Evolutionary conservation across 2,888 invertebrate species (phyloP).

Genomic region (Arrhopalites spinosus): DNA sequence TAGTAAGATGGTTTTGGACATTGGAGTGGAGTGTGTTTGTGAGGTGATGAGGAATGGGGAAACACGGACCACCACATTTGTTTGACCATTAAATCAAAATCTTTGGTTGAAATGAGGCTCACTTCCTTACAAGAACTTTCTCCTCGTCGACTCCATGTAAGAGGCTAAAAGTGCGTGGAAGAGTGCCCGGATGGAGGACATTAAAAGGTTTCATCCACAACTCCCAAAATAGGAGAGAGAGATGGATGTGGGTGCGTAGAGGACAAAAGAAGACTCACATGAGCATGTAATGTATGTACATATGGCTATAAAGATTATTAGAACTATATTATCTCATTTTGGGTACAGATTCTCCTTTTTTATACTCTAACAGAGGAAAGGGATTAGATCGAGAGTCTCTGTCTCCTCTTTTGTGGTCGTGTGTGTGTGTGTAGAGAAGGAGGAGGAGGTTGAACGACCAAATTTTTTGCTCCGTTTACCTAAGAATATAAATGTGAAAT

Average conservation of each 20-base stretch:
- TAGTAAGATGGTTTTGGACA: no score
- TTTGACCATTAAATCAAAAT: not conserved
- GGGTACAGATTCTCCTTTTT: not conserved
- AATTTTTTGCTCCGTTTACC: slow-evolving; percentile 1
- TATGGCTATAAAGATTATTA: not conserved
- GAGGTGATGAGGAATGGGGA: not conserved
- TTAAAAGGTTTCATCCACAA: no score
- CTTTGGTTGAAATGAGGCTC: not conserved
- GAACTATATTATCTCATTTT: not conserved
- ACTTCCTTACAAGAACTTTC: not conserved
- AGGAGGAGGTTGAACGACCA: not conserved
- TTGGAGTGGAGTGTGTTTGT: not conserved
- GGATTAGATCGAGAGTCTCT: not conserved
- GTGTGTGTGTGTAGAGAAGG: not conserved
- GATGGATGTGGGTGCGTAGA: no score
- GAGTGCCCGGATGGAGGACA: no score
- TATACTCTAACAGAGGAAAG: no score
- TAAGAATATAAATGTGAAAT: slow-evolving; percentile 32
- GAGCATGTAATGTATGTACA: no score
- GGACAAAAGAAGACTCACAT: no score
- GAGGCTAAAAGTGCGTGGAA: no score
- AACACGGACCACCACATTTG: not conserved
- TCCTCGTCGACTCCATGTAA: not conserved
- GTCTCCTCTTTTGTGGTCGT: not conserved
- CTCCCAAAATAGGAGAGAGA: no score